Evolutionary conservation across 2,113 vertebrate genomes (phyloP).

Genomic region (Chitala chitala): DNA sequence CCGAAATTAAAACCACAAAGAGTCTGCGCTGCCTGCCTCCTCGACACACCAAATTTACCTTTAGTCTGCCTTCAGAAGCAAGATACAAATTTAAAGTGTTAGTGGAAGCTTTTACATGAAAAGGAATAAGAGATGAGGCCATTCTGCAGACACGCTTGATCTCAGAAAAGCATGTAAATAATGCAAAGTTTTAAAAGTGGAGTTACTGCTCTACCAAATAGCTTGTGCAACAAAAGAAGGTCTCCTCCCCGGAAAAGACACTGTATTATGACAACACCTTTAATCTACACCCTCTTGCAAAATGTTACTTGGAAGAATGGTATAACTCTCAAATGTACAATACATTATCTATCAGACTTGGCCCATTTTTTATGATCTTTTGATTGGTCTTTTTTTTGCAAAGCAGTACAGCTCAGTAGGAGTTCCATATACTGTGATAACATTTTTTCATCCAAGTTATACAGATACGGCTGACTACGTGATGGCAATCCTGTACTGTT

Average conservation of each 20-base stretch:
- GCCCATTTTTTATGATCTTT: slow-evolving; percentile 8
- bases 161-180: slow-evolving; percentile 25
- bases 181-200: slow-evolving; percentile 28
- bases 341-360: slow-evolving; percentile 5
- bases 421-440: slow-evolving; percentile 5
- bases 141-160: slow-evolving; percentile 25
- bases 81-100: slow-evolving; percentile 24
- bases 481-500: no score
- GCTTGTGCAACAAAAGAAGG: slow-evolving; percentile 20
- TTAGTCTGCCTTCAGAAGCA: slow-evolving; percentile 21
- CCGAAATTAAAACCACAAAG: slow-evolving; percentile 23
- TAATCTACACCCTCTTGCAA: slow-evolving; percentile 5
- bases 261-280: slow-evolving; percentile 4
- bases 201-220: slow-evolving; percentile 25
- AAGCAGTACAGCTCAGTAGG: background rate
- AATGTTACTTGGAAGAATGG: background rate
- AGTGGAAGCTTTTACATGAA: slow-evolving; percentile 23
- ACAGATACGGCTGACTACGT: no score
- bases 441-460: no score
- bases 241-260: slow-evolving; percentile 3
- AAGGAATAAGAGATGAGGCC: slow-evolving; percentile 23
- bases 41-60: slow-evolving; percentile 6
- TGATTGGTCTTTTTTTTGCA: slow-evolving; percentile 16
- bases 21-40: slow-evolving; percentile 2
- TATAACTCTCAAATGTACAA: background rate